Base-by-base conservation (phyloP, 2,888 invertebrate species). In the Archips xylosteana region DNA sequence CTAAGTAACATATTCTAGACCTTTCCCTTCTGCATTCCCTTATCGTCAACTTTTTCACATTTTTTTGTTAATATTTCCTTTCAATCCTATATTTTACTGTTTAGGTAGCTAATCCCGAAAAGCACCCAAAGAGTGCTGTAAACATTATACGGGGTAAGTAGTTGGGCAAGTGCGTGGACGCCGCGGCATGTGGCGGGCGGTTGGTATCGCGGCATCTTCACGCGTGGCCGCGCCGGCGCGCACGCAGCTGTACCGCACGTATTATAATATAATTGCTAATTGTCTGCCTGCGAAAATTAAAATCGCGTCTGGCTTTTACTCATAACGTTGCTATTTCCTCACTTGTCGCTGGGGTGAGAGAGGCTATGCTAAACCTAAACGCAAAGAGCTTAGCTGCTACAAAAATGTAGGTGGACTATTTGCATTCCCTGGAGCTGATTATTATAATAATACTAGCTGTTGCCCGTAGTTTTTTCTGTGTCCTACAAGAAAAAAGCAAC, bases 201-300 rank as follows among this genome's bases (percentile, higher is more conserved):
- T 80, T 81, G 77, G 62, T 93, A 94, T 92, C 89, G 78, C 82
- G 82, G 82, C 78, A 92, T 92, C 92, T 92, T 92, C 89, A 90
- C 90, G 92, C 90, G 85, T 83, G 80, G 85, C 77, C 83, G 76
- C 73, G 49, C 12, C 77, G 83, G 76, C 73, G 49, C 12, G 32
- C 42, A 61, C 60, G 45, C 62, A 62, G 70, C 74, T 51, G 69
- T 74, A 74, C 45, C n/a, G 74, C 69, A 74, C 74, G 65, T 51
- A 73, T 73, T 73, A 73, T 64, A 74, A 69, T 70, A 42, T 74
- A 74, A 74, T 74, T 70, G 74, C 74, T 74, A 70, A 74, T 73
- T 73, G 68, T 69, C 61, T 69, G 68, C 68, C 73, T 59, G 73
- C 73, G 73, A 73, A 73, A 73, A 73, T 70, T 74, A 74, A 74